A percentile compares a stretch with the other conserved stretches of the same genome.
phyloP scores from a whole-genome alignment of 2,888 invertebrate species.

The Diadromus collaris region DNA sequence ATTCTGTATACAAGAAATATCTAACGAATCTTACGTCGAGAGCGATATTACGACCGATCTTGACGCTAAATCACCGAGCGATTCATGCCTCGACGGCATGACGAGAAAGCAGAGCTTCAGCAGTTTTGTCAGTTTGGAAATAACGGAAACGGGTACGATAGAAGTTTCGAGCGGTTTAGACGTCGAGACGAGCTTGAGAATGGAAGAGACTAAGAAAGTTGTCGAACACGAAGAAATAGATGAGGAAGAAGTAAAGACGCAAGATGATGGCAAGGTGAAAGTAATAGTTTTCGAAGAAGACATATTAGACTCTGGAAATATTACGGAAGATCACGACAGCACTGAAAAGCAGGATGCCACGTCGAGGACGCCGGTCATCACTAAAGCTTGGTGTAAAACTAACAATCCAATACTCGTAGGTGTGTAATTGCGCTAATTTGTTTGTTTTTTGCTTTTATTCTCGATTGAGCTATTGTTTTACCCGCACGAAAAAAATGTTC shows the following conservation, averaged over 20 bases:
- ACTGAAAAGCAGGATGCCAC: slow-evolving; percentile 20
- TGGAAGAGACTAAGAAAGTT: slow-evolving; percentile 52
- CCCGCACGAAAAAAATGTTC: background rate
- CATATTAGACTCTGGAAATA: background rate
- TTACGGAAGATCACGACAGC: slow-evolving; percentile 4
- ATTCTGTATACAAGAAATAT: slow-evolving; percentile 38
- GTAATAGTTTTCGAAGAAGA: slow-evolving; percentile 23
- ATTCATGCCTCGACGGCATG: slow-evolving; percentile 11
- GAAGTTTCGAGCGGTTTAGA: slow-evolving; percentile 1
- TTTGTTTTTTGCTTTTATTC: slow-evolving; percentile 18
- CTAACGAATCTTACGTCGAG: slow-evolving; percentile 22
- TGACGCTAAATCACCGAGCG: background rate
- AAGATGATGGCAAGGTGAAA: slow-evolving; percentile 14
- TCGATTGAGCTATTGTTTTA: background rate
- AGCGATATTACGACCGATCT: slow-evolving; percentile 28
- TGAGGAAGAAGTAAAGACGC: slow-evolving; percentile 4
- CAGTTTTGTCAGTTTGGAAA: slow-evolving; percentile 47
- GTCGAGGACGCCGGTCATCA: slow-evolving; percentile 39
- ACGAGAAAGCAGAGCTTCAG: slow-evolving; percentile 50
- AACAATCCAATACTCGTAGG: slow-evolving; percentile 63
- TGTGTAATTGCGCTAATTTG: slow-evolving; percentile 59
- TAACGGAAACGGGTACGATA: slow-evolving; percentile 34
- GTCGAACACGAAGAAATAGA: slow-evolving; percentile 24
- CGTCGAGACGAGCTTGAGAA: slow-evolving; percentile 34
- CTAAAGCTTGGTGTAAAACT: slow-evolving; percentile 62